Conservation (phyloP, 1,140 invertebrate species). For the Rhopalosiphum maidis region DNA sequence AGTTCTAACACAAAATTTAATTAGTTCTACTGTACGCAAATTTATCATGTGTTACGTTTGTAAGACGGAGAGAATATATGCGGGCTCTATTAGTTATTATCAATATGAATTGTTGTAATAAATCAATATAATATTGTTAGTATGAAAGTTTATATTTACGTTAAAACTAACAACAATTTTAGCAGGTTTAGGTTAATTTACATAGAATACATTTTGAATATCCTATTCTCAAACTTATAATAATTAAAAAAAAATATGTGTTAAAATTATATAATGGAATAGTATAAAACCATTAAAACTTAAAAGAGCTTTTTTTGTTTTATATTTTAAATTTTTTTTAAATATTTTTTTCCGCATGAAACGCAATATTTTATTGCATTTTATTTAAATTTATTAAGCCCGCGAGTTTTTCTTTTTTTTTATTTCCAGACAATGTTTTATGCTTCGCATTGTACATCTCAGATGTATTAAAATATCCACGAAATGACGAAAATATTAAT, state of each 20-base stretch:
- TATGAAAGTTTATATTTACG: not conserved
- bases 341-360: not conserved
- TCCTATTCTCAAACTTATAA: not conserved
- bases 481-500: constrained; percentile 11
- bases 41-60: not conserved
- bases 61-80: too few species aligned
- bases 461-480: constrained; percentile 6
- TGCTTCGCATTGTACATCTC: not conserved
- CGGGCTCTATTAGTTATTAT: not conserved
- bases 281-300: constrained; percentile 4
- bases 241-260: not conserved
- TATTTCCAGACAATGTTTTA: not conserved
- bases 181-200: not conserved
- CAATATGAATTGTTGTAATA: not conserved
- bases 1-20: not conserved
- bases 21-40: too few species aligned
- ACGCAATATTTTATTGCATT: not conserved
- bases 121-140: not conserved
- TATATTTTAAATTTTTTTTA: not conserved
- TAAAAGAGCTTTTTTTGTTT: not conserved
- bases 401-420: not conserved
- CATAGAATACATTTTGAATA: not conserved
- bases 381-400: constrained; percentile 18
- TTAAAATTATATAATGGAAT: not conserved
- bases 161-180: not conserved